Evolutionary conservation across 2,113 vertebrate genomes (phyloP).

Genomic region (Amphiprion ocellaris): DNA sequence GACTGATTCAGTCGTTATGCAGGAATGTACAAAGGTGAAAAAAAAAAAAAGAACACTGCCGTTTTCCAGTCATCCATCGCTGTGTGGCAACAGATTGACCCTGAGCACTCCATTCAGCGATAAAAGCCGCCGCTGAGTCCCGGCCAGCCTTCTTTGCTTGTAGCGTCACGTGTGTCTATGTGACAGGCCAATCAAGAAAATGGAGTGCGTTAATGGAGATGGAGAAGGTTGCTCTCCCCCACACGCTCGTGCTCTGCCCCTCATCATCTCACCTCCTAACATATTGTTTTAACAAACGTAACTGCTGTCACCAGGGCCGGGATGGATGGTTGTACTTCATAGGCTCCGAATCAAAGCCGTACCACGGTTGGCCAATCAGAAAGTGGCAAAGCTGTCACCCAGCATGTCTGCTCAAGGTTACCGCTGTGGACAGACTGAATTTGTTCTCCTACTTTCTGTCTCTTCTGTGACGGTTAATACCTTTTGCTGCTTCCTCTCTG

Average conservation of each 20-base stretch:
- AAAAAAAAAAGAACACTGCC: neutral
- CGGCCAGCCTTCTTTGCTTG: conserved; percentile 40
- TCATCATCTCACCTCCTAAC: conserved; percentile 76
- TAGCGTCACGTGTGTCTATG: conserved; percentile 59
- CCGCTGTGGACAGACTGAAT: conserved; percentile 31
- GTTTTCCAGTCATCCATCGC: conserved; percentile 47
- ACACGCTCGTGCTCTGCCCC: conserved; percentile 22
- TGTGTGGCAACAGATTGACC: conserved; percentile 56
- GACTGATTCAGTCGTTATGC: conserved; percentile 61
- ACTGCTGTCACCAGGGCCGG: conserved; percentile 57
- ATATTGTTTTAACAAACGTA: conserved; percentile 77
- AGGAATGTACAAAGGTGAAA: conserved; percentile 20
- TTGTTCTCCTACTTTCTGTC: conserved; percentile 27
- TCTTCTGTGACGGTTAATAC: conserved; percentile 34
- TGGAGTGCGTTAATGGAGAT: conserved; percentile 83
- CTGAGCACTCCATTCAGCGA: conserved; percentile 34
- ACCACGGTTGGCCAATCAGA: conserved; percentile 48
- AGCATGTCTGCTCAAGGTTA: conserved; percentile 69
- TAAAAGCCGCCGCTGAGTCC: conserved; percentile 69
- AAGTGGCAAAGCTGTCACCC: conserved; percentile 39
- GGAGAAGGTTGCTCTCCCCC: conserved; percentile 53
- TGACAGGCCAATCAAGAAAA: conserved; percentile 83
- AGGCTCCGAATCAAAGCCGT: conserved; percentile 71
- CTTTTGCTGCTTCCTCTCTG: conserved; percentile 18
- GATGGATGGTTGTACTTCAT: conserved; percentile 76